phyloP scores from a whole-genome alignment of 2,888 invertebrate genomes.

The Cactoblastis cactorum region DNA sequence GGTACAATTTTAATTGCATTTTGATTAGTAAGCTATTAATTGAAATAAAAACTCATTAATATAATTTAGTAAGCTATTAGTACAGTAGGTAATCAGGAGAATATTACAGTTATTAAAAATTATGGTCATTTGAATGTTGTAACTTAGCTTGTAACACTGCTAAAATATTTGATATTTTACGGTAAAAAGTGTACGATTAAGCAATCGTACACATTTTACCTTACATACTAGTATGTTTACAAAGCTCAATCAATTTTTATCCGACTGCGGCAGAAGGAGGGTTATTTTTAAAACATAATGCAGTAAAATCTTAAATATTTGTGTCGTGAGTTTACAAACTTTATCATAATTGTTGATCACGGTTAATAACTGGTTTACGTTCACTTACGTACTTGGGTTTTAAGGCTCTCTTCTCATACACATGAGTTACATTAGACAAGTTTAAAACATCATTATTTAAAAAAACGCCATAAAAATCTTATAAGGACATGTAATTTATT shows the following conservation, averaged over 20 bases:
- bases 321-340: constrained; percentile 1
- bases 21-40: neutral
- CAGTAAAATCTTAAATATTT: neutral
- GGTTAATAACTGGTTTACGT: constrained; percentile 13
- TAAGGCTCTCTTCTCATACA: neutral
- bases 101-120: neutral
- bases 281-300: neutral
- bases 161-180: too few relatives aligned
- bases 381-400: neutral
- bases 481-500: too few relatives aligned
- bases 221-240: too few relatives aligned
- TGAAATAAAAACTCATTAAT: neutral
- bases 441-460: neutral
- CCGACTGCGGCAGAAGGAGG: too few relatives aligned
- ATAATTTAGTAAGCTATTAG: neutral
- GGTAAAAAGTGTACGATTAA: too few relatives aligned
- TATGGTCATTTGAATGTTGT: too few relatives aligned
- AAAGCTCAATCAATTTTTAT: too few relatives aligned
- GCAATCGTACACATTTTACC: too few relatives aligned
- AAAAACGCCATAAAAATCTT: too few relatives aligned
- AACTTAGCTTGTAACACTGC: too few relatives aligned
- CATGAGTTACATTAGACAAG: too few relatives aligned
- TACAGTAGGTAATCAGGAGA: neutral
- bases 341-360: neutral
- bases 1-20: too few relatives aligned